Base-by-base conservation (phyloP, 2,888 invertebrate genomes). In the Aethes cnicana region DNA sequence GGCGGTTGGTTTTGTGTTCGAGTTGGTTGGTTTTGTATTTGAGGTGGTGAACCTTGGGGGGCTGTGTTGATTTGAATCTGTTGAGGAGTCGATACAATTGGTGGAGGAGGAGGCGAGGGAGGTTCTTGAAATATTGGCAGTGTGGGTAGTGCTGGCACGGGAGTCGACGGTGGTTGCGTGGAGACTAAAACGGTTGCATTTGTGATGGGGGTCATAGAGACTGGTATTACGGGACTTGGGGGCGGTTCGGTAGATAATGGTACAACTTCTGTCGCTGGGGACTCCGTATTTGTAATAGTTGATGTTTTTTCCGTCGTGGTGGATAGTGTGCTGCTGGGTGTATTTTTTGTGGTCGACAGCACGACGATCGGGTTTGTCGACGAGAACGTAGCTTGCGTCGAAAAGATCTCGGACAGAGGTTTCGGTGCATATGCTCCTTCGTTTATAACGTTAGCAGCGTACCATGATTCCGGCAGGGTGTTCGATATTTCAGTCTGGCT, bases 401-500 rank as follows among this genome's bases (percentile, higher is more conserved):
- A 69, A 63, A 89, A 88, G 59, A 88, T 66, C 57, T 87, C 86
- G 11, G 84, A 74, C 35, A 88, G 70, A 7, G 87, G 74, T 62
- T 81, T 84, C 21, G 84, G 87, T 43, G 85, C 79, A 56, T 74
- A 85, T 33, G 53, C 62, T 48, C 72, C 77, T 53, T 87, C 82
- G 59, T 73, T 85, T 62, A 87, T 78, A 11, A 77, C 72, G 63
- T 88, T 88, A 30, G 86, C 86, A 30, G 85, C 77, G 67, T 80
- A 86, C 88, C 88, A 89, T 35, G 69, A 55, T 63, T 78, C 80
- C 57, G 77, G 71, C 55, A 68, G 48, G 39, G 73, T 68, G 49
- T 74, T 71, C 16, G 72, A 64, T 67, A 74, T 72, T 69, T 84
- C 77, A 58, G 84, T 83, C 80, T 75, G 77, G 70, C 85, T 82